Base-by-base conservation (phyloP, 2,888 invertebrate species). In the Plutella xylostella region DNA sequence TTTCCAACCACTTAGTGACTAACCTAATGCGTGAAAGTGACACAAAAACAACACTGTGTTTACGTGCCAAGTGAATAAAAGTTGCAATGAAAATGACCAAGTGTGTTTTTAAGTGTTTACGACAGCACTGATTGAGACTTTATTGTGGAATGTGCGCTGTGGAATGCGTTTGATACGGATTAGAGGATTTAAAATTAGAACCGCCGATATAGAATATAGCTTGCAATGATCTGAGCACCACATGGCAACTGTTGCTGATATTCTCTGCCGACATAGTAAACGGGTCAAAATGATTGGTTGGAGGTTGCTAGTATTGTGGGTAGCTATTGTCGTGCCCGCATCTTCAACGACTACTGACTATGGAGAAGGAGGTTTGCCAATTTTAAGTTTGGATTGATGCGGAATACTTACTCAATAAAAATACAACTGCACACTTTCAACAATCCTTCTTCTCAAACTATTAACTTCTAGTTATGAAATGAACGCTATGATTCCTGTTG, bases 21-120 rank as follows among this genome's bases (percentile, higher is more conserved):
- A n/a, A n/a, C n/a, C n/a, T n/a, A n/a, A n/a, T n/a, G n/a, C n/a
- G n/a, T n/a, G n/a, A n/a, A n/a, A n/a, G n/a, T n/a, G n/a, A n/a
- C n/a, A n/a, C n/a, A n/a, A n/a, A n/a, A n/a, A n/a, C n/a, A n/a
- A n/a, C n/a, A n/a, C n/a, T n/a, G n/a, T n/a, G n/a, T n/a, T n/a
- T n/a, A n/a, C n/a, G n/a, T n/a, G n/a, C n/a, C n/a, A n/a, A n/a
- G n/a, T n/a, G n/a, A 28, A 28, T 28, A 28, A 28, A 28, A n/a
- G 3, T 28, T 58, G 59, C 61, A 62, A 60, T 58, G 58, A 62
- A 65, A 69, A 72, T 78, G 77, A 75, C 65, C 72, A 69, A 74
- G 76, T 79, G 77, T 64, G 65, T 63, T 67, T 66, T 63, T 58
- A 48, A 51, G 54, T 73, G 72, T 71, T 69, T 65, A 62, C 60